These are phyloP conservation scores for Aphelenchoides avenae DNA, from an alignment of 1,140 invertebrate species.

Conservation along the genomic window DNA sequence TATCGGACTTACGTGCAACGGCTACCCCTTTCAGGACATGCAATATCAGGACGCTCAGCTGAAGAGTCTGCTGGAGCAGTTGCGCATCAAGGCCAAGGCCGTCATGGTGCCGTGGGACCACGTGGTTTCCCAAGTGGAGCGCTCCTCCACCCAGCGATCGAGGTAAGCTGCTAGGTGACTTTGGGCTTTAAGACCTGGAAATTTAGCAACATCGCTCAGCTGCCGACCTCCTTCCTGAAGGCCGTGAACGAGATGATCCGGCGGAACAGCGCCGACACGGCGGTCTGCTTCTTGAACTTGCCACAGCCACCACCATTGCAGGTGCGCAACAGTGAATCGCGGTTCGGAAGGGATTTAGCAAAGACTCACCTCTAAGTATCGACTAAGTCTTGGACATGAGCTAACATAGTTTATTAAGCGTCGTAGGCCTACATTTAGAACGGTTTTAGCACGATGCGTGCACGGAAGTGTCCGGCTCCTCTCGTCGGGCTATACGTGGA, in stretches of 20 bases:
- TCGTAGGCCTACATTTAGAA: no score
- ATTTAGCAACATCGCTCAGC: constrained; percentile 45
- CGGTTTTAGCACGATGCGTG: no score
- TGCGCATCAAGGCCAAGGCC: constrained; percentile 66
- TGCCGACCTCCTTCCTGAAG: constrained; percentile 60
- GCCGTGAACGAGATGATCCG: constrained; percentile 75
- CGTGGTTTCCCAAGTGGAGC: constrained; percentile 57
- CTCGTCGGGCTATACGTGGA: no score
- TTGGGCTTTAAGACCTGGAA: constrained; percentile 14
- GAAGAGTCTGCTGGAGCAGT: constrained; percentile 62
- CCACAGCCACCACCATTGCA: constrained; percentile 69
- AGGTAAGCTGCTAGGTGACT: constrained; percentile 4
- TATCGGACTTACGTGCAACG: no score
- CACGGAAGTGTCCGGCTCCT: no score
- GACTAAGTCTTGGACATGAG: no score
- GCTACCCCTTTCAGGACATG: constrained; percentile 55
- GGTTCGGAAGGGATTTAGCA: no score
- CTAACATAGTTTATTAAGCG: no score
- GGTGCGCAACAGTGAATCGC: no score
- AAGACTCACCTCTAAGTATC: no score
- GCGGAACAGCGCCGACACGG: constrained; percentile 70
- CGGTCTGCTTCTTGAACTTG: constrained; percentile 77
- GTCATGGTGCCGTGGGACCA: constrained; percentile 65
- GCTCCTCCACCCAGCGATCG: background rate
- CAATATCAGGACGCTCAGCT: constrained; percentile 62